Evolutionary conservation across 2,888 invertebrate genomes (phyloP), one percentile per base, ranked within the genome.

Genomic region (Caenorhabditis parvicauda): DNA sequence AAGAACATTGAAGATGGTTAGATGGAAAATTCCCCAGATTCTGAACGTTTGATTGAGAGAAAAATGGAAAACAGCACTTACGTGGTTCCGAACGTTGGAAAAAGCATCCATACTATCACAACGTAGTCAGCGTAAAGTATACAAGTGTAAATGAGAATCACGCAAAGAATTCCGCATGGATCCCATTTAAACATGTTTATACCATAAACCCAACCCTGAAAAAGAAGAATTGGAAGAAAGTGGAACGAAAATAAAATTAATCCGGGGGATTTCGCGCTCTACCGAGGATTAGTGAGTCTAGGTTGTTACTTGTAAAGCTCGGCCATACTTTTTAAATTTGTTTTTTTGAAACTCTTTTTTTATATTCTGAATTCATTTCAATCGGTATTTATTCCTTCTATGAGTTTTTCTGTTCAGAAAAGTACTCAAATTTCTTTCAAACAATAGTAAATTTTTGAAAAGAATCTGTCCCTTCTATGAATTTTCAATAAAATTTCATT

Each of bases 91-190:
- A 90, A 89, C 21, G 89, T 88, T 67, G 89, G 88, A 61, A 90
- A 83, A 65, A 91, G 87, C 67, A 91, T 88, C 89, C 90, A 91
- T 82, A 87, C 85, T 72, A 90, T 86, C 49, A 91, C 88, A 56
- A 90, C 91, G 84, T 91, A 91, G 83, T 91, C 91, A 27, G 91
- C 90, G 81, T 91, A 92, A 75, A 89, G 86, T 39, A 91, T 86
- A 47, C 90, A 89, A 46, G 86, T 82, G 81, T 91, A 91, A 43
- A 90, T 90, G 67, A 90, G 86, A 64, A 89, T 82, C 64, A 91
- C 86, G 82, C 91, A 91, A 65, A 88, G 86, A 74, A 91, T 87
- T 69, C 91, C 91, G 83, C 91, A 92, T 53, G 89, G 89, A 86
- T 91, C 91, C 78, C 86, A 86, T 56, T 89, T 86, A 82, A 89